Evolutionary conservation across 2,113 vertebrate genomes (phyloP), one percentile per base, ranked within the genome.

Genomic region (Nothocercus julius): DNA sequence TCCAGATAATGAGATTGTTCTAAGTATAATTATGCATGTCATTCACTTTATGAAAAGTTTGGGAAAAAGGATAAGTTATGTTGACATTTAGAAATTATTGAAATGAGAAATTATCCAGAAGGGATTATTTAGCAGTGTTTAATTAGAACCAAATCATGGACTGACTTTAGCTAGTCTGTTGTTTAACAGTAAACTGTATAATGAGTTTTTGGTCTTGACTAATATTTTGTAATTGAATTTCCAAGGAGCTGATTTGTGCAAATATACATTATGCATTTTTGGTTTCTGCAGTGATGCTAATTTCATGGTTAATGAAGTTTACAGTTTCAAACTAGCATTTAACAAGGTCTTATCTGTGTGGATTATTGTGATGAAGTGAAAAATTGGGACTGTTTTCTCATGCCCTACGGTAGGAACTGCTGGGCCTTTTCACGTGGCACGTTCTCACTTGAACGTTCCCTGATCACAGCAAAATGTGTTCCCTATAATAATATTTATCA

Each of bases 301-400:
- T 96, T 96, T 95, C 92, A 90, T 93, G 82, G 93, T 89, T 97
- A 96, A 96, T 95, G 90, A 92, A 93, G 88, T 95, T 81, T 86
- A 54, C 49, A 6, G 87, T 86, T 90, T 86, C 82, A 44, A 96
- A 89, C 69, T 76, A n/a, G 5, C 90, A 38, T 93, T 96, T 93
- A 94, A 90, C 62, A 84, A 88, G 88, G 34, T 78, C 82, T 86
- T 86, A 76, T 93, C 83, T 92, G 51, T 75, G 82, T 93, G 80
- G 82, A n/a, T 94, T 94, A 70, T 92, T 73, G 74, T 49, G 77
- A 47, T 90, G 77, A 86, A 79, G 53, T 92, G 70, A 86, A 84
- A 92, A 90, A 72, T 81, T 51, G 30, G 49, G 38, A 87, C 93
- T 93, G 45, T 19, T 80, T 85, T 80, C 45, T 89, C 51, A 5